Evolutionary conservation across 2,113 vertebrate genomes (phyloP).

Genomic region (Picathartes gymnocephalus): DNA sequence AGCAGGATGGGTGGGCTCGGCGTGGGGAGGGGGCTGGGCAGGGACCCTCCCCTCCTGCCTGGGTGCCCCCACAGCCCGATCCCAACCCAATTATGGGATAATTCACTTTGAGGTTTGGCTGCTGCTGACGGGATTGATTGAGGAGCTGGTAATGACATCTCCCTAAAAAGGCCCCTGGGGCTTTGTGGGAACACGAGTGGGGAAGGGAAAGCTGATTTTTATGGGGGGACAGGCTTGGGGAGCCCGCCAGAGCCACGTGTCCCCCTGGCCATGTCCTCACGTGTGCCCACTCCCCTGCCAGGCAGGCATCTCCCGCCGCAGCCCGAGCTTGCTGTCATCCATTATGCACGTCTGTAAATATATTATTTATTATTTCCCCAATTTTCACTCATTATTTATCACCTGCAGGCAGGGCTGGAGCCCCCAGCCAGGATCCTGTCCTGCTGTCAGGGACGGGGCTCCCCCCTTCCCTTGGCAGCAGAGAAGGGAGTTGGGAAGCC

Average conservation of each 20-base stretch:
- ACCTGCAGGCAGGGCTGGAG: not conserved
- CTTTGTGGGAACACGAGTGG: not conserved
- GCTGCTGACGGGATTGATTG: not conserved
- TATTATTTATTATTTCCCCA: conserved; percentile 48
- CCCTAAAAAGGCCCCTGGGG: not conserved
- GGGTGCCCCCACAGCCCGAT: fast-evolving
- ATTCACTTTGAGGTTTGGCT: not conserved
- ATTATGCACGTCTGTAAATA: conserved; percentile 41
- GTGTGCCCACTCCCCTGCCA: not conserved
- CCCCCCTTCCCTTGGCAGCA: fast-evolving
- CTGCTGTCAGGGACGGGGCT: fast-evolving
- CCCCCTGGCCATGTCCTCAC: fast-evolving
- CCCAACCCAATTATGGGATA: not conserved
- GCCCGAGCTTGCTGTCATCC: not conserved
- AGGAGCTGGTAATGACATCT: not conserved
- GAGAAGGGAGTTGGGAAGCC: fast-evolving
- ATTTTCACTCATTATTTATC: conserved; percentile 60
- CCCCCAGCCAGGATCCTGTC: not conserved
- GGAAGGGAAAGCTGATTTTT: not conserved
- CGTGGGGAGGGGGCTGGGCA: not conserved
- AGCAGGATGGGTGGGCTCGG: fast-evolving
- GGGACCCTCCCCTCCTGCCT: not conserved
- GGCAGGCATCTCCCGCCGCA: not conserved
- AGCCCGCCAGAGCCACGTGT: fast-evolving
- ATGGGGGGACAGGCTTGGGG: not conserved